A percentile compares a stretch with the other conserved stretches of the same genome.
These are phyloP conservation scores for Myotis lucifugus DNA, from an alignment of 2,113 vertebrate species.

Conservation along the genomic window DNA sequence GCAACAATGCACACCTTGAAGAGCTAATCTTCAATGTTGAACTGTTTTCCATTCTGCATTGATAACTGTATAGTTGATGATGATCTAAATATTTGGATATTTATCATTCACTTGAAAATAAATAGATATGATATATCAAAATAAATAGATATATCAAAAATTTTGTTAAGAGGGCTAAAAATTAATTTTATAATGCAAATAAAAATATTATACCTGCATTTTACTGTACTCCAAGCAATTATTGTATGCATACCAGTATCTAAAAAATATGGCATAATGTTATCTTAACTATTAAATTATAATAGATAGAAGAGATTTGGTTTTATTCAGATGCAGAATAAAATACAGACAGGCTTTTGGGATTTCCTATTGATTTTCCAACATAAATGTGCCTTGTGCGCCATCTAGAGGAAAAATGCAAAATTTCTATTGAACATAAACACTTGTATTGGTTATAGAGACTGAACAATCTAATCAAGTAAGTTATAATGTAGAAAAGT, in stretches of 20 bases:
- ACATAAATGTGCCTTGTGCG: conserved; percentile 20
- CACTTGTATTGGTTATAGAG: neutral
- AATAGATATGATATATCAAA: neutral
- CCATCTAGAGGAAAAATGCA: conserved; percentile 69
- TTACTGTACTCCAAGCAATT: neutral
- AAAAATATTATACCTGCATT: neutral
- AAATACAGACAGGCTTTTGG: neutral
- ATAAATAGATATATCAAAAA: neutral
- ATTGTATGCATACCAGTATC: neutral
- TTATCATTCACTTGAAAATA: neutral
- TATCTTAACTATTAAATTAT: conserved; percentile 12
- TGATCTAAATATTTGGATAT: neutral
- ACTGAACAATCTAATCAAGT: neutral
- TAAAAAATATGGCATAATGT: neutral
- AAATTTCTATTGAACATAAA: conserved; percentile 32
- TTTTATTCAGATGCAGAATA: conserved; percentile 45
- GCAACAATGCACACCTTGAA: neutral
- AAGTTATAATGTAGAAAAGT: neutral
- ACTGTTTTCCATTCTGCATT: neutral
- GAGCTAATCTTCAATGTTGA: neutral
- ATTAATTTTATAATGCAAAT: conserved; percentile 43
- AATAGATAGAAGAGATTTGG: neutral
- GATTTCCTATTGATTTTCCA: neutral
- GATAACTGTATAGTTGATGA: neutral
- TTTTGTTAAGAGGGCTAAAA: neutral